Conservation (phyloP, 2,797 vertebrate genomes). For the Oreochromis mossambicus region DNA sequence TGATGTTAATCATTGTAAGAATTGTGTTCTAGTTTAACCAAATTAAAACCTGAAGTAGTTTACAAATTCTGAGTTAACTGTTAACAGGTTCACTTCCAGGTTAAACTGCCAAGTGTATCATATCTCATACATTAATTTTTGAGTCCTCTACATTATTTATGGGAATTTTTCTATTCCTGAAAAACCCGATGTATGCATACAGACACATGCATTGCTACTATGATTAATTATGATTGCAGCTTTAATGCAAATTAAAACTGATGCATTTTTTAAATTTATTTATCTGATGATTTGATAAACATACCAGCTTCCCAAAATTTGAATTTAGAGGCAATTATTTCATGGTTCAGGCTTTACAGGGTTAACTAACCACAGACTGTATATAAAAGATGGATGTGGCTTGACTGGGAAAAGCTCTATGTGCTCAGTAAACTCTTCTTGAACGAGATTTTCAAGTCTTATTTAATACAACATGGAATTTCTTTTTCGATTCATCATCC, state of each 20-base stretch:
- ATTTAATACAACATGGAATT: neutral
- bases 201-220: neutral
- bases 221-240: neutral
- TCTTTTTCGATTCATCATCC: neutral
- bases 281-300: neutral
- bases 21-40: neutral
- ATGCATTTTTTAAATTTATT: neutral
- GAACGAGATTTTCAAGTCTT: neutral
- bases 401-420: neutral
- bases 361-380: neutral
- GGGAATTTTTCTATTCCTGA: neutral
- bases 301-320: accelerated
- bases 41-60: neutral
- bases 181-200: neutral
- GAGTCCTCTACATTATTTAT: neutral
- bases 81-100: neutral
- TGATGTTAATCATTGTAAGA: neutral
- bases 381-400: neutral
- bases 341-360: neutral
- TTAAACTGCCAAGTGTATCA: neutral
- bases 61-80: neutral
- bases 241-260: neutral
- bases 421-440: neutral
- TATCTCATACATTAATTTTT: neutral
- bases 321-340: neutral